Percentiles rank a stretch among this genome's conserved stretches.
Conservation (phyloP, 2,113 vertebrate genomes). For the Azemiops feae region DNA sequence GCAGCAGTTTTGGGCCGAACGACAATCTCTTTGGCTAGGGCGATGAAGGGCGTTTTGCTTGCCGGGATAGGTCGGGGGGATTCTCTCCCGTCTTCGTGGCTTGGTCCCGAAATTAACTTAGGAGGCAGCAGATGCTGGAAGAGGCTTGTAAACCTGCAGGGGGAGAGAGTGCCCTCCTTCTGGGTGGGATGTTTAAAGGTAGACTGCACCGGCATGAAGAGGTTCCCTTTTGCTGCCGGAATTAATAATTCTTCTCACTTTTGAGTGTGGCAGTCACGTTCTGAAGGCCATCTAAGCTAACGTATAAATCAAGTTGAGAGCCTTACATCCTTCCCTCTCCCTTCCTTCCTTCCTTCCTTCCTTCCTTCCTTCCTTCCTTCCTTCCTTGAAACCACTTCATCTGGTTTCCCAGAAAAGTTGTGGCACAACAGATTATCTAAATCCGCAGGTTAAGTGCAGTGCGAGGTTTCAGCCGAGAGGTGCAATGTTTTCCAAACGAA, state of each 20-base stretch:
- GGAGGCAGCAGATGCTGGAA: neutral
- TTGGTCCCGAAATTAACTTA: neutral
- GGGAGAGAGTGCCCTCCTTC: neutral
- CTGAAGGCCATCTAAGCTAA: neutral
- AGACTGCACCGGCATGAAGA: neutral
- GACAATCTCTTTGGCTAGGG: rapidly evolving
- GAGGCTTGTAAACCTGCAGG: neutral
- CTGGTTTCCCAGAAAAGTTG: too few relatives aligned
- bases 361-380: too few relatives aligned
- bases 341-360: neutral
- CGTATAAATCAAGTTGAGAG: neutral
- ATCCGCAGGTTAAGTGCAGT: too few relatives aligned
- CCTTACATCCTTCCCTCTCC: too few relatives aligned
- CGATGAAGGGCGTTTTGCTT: rapidly evolving
- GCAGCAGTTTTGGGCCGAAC: neutral
- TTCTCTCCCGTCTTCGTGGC: neutral
- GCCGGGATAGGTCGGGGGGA: neutral
- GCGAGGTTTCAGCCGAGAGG: too few relatives aligned
- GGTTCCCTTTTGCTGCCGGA: neutral
- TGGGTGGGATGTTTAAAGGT: neutral
- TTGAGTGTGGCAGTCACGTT: neutral
- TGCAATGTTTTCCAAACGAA: too few relatives aligned
- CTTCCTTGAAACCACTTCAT: too few relatives aligned
- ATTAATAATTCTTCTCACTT: neutral
- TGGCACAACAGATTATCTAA: too few relatives aligned